These are phyloP conservation scores for Pristionchus fissidentatus DNA, from an alignment of 2,888 invertebrate genomes.

Conservation along the genomic window DNA sequence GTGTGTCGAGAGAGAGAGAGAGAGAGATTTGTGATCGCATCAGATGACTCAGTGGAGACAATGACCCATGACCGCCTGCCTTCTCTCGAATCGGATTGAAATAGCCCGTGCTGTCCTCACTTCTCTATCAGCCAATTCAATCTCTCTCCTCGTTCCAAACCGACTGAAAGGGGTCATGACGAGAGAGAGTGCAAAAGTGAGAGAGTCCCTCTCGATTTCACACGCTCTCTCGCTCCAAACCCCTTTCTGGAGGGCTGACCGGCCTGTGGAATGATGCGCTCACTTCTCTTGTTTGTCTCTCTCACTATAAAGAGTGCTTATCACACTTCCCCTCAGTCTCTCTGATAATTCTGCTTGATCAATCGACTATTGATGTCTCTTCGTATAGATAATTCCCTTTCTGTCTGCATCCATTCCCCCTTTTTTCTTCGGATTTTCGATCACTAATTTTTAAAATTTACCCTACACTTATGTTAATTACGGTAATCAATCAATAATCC, in stretches of 20 bases:
- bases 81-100: neutral
- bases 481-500: neutral
- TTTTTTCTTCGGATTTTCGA: too few species aligned
- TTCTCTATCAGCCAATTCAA: neutral
- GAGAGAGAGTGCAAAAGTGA: too few species aligned
- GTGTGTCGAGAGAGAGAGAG: neutral
- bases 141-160: neutral
- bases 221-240: too few species aligned
- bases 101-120: neutral
- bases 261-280: too few species aligned
- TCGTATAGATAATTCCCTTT: conserved; percentile 1
- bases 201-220: conserved; percentile 14
- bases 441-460: too few species aligned
- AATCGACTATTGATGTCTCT: too few species aligned
- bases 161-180: too few species aligned
- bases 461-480: too few species aligned
- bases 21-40: conserved; percentile 4
- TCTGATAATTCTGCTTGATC: too few species aligned
- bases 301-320: too few species aligned
- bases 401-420: neutral
- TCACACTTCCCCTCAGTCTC: neutral
- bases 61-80: conserved; percentile 39
- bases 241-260: too few species aligned
- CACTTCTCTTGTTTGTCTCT: too few species aligned
- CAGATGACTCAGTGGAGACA: neutral